Conservation (phyloP, 2,797 vertebrate species). For the Pangasius sanitwongsei region DNA sequence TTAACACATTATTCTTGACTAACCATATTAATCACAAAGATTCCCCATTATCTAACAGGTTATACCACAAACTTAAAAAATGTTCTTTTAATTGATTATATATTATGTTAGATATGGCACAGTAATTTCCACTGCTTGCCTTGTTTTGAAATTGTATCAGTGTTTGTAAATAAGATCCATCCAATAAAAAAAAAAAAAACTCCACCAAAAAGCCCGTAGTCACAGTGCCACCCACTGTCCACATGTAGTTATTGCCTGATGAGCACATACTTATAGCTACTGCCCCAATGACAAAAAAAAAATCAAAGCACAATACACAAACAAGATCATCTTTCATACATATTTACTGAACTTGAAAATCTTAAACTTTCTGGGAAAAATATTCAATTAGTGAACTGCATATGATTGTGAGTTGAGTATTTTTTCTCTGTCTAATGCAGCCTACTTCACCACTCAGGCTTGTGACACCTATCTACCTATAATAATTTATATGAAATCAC, state of each 20-base stretch:
- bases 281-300: background rate
- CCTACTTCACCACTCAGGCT: background rate
- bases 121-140: background rate
- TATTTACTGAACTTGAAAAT: background rate
- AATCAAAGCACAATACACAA: background rate
- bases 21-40: background rate
- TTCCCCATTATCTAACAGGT: background rate
- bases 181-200: background rate
- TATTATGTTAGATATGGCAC: background rate
- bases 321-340: background rate
- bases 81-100: background rate
- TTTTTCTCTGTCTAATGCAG: background rate
- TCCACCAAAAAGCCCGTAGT: background rate
- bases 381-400: background rate
- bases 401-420: background rate
- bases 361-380: too few species aligned
- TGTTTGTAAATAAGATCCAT: background rate
- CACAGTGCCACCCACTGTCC: constrained; percentile 50
- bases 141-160: background rate
- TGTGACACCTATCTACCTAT: background rate
- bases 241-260: constrained; percentile 26
- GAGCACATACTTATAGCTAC: background rate
- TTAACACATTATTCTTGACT: background rate
- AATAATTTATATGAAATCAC: background rate
- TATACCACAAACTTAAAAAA: background rate